phyloP scores from a whole-genome alignment of 2,888 invertebrate genomes.

The Ormyrus rosae region DNA sequence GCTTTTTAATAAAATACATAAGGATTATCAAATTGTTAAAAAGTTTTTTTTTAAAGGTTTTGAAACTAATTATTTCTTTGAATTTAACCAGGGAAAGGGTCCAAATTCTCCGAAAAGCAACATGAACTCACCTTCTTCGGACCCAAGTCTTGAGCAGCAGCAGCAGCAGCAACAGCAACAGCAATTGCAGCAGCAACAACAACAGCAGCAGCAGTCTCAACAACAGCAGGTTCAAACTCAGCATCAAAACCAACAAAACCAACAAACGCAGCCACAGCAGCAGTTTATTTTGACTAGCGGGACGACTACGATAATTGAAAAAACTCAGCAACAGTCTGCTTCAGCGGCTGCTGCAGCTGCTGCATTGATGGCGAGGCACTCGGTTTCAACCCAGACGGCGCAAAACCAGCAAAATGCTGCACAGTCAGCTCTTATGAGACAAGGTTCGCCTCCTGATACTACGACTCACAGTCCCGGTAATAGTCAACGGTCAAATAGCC shows the following conservation, averaged over 20 bases:
- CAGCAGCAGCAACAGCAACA: slow-evolving; percentile 67
- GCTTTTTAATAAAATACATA: too few species aligned
- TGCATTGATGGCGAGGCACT: slow-evolving; percentile 78
- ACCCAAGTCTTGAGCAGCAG: slow-evolving; percentile 71
- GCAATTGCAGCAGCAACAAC: slow-evolving; percentile 70
- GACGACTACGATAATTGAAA: slow-evolving; percentile 61
- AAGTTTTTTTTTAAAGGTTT: not conserved
- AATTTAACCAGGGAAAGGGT: slow-evolving; percentile 64
- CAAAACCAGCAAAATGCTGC: slow-evolving; percentile 69
- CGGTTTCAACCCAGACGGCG: slow-evolving; percentile 86
- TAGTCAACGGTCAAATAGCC: slow-evolving; percentile 73
- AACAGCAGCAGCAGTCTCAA: slow-evolving; percentile 64
- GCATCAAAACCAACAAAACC: slow-evolving; percentile 67
- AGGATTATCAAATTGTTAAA: too few species aligned
- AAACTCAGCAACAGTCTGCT: slow-evolving; percentile 53
- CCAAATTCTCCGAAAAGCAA: slow-evolving; percentile 69
- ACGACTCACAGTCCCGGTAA: slow-evolving; percentile 87
- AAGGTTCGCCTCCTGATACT: slow-evolving; percentile 87
- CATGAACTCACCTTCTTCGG: slow-evolving; percentile 68
- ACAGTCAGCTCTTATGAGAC: slow-evolving; percentile 74
- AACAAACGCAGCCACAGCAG: slow-evolving; percentile 65
- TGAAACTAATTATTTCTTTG: not conserved
- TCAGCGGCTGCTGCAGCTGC: slow-evolving; percentile 64
- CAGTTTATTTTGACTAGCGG: slow-evolving; percentile 64
- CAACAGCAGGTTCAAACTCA: slow-evolving; percentile 70